Base-by-base conservation (phyloP, 2,888 invertebrate species). In the Mythimna pallens region DNA sequence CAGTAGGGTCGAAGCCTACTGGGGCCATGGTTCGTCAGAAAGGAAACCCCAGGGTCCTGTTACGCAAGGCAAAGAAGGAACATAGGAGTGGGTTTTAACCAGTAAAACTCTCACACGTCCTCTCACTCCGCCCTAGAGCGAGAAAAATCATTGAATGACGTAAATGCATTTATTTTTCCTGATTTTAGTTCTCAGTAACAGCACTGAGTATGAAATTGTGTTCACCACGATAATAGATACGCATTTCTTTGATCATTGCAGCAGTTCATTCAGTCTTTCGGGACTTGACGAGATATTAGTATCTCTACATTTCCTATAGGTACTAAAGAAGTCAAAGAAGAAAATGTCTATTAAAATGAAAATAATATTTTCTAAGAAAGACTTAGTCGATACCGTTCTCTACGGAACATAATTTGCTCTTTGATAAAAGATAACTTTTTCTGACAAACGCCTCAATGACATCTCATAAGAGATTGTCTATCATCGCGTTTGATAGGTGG, bases 351-450 rank as follows among this genome's bases (percentile, higher is more conserved):
- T 34, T n/a, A 8, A 30, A 14, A 64, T 64, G 22, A 71, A 47
- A 78, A 58, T 47, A 47, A 47, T 71, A 36, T 78, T 54, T 76
- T 64, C 43, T 20, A 22, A 40, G 70, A 40, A 64, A 64, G 5
- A 47, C n/a, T 36, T 6, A 52, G 20, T 52, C 12, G 47, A 20
- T 47, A 20, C 2, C 14, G 14, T 30, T 64, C 36, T 59, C 22
- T 71, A 43, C 2, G 22, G 36, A 12, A 72, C 43, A 64, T 30
- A 52, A 20, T 78, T 34, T 47, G 50, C 25, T 25, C 30, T 40
- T 57, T 17, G 14, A n/a, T 62, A 63, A 52, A 36, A 52, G 52
- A 63, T 36, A 20, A 36, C 20, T 78, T 58, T 52, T 25, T 65
- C 34, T 30, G 47, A 43, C 7, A 20, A 54, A 36, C 52, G 36